Evolutionary conservation across 2,888 invertebrate genomes (phyloP).

Genomic region (Ditylenchus weischeri): DNA sequence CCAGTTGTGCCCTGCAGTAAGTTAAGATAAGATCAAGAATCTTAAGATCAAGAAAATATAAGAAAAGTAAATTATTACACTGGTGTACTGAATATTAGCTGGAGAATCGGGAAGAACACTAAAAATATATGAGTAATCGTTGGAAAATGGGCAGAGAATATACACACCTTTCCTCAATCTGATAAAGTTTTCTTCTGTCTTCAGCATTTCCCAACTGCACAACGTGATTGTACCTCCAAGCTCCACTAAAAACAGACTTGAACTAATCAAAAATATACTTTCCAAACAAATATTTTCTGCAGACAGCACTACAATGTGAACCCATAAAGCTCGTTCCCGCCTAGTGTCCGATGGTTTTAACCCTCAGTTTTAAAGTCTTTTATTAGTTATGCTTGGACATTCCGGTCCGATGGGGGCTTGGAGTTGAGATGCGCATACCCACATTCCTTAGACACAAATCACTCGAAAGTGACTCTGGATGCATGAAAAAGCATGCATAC

Average conservation of each 20-base stretch:
- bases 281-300: neutral
- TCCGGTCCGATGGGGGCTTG: too few relatives aligned
- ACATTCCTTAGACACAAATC: too few relatives aligned
- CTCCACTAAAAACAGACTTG: slow-evolving; percentile 60
- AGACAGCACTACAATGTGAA: too few relatives aligned
- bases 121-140: neutral
- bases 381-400: too few relatives aligned
- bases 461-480: too few relatives aligned
- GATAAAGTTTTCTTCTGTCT: slow-evolving; percentile 57
- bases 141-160: neutral
- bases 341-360: too few relatives aligned
- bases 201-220: slow-evolving; percentile 60
- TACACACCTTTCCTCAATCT: slow-evolving; percentile 33
- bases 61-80: slow-evolving; percentile 30
- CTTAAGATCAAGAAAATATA: neutral
- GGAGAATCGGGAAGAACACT: slow-evolving; percentile 69
- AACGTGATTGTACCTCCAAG: slow-evolving; percentile 62
- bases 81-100: slow-evolving; percentile 67
- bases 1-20: slow-evolving; percentile 80
- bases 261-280: neutral
- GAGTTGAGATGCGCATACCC: too few relatives aligned
- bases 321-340: too few relatives aligned
- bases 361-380: too few relatives aligned
- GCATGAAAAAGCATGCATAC: too few relatives aligned
- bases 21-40: too few relatives aligned